Percentiles rank a stretch among this genome's conserved stretches.
These are phyloP conservation scores for Drosophila hydei DNA, from an alignment of 1,140 invertebrate species.

Conservation along the genomic window DNA sequence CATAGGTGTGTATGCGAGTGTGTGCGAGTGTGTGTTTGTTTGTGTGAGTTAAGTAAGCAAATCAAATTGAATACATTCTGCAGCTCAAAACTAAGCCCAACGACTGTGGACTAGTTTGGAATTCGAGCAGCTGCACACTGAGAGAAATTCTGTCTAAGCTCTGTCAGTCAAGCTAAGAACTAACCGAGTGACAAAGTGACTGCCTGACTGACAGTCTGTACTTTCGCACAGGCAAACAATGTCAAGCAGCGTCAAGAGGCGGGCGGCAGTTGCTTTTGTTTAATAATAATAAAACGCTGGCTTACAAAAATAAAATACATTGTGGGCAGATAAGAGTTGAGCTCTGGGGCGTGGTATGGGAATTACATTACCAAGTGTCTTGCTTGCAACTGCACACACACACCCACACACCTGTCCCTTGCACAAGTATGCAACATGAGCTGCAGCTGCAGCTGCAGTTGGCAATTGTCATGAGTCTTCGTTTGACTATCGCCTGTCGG, in stretches of 20 bases:
- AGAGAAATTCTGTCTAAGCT: neutral
- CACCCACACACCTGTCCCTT: conserved; percentile 13
- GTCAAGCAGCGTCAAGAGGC: conserved; percentile 35
- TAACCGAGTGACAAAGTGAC: conserved; percentile 55
- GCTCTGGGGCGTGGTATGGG: conserved; percentile 23
- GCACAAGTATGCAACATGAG: conserved; percentile 11
- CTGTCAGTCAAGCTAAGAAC: conserved; percentile 9
- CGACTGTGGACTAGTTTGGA: neutral
- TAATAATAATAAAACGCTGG: conserved; percentile 71
- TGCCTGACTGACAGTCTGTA: conserved; percentile 55
- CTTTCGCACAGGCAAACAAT: conserved; percentile 54
- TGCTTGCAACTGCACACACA: conserved; percentile 14
- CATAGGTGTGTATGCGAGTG: conserved; percentile 19
- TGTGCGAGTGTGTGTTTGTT: conserved; percentile 1
- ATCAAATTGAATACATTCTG: conserved; percentile 64
- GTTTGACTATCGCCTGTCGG: conserved; percentile 53
- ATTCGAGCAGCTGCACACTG: conserved; percentile 10
- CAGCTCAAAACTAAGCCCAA: conserved; percentile 54
- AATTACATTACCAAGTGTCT: conserved; percentile 65
- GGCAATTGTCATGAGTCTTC: conserved; percentile 66
- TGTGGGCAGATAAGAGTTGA: conserved; percentile 1
- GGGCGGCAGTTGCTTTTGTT: conserved; percentile 53
- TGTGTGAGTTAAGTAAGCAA: conserved; percentile 53
- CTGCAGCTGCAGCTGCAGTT: conserved; percentile 24
- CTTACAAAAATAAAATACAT: conserved; percentile 46